Conservation (phyloP, 2,797 vertebrate species). For the Phataginus tricuspis region DNA sequence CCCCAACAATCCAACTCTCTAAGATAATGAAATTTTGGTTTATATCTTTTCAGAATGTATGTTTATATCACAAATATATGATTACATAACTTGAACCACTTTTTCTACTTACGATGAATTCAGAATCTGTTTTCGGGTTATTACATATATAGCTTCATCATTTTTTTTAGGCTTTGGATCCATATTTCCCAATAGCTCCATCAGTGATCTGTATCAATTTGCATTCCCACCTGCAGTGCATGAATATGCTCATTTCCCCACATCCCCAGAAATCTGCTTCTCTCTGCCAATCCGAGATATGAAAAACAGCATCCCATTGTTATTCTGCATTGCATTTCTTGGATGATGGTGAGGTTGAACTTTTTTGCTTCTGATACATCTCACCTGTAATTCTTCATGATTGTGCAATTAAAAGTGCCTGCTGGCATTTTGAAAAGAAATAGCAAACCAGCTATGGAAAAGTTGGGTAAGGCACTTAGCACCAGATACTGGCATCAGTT, state of each 20-base stretch:
- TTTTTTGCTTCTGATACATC: not conserved
- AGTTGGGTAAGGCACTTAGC: not conserved
- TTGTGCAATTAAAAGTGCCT: not conserved
- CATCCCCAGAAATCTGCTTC: not conserved
- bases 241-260: not conserved
- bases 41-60: not conserved
- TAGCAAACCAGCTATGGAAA: not conserved
- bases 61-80: not conserved
- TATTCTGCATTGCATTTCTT: constrained; percentile 49
- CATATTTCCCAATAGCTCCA: not conserved
- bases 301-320: not conserved
- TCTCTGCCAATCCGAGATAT: not conserved
- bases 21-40: not conserved
- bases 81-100: not conserved
- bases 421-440: constrained; percentile 13
- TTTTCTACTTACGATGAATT: not conserved
- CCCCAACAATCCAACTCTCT: not conserved
- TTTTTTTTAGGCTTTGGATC: constrained; percentile 21
- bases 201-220: not conserved
- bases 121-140: not conserved
- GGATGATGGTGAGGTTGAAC: not conserved
- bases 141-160: not conserved
- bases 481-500: too few species aligned
- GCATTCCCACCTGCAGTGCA: not conserved
- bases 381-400: constrained; percentile 26